Conservation (phyloP, 2,888 invertebrate species). For the Acanthopleura granulata region DNA sequence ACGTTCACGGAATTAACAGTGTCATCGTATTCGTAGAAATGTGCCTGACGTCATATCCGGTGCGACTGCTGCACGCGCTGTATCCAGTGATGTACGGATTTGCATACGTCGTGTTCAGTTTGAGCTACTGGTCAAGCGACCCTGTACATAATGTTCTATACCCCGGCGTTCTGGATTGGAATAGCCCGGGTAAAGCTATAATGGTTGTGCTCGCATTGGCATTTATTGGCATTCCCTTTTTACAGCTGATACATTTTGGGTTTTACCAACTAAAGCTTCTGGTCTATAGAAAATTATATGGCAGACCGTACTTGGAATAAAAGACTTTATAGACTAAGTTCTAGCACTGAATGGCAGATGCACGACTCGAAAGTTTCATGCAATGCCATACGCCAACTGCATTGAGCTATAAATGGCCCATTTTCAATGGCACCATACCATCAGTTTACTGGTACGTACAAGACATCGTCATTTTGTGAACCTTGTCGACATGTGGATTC, state of each 20-base stretch:
- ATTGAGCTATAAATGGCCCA: no score
- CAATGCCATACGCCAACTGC: no score
- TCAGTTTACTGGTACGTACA: no score
- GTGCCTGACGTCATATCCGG: slow-evolving; percentile 45
- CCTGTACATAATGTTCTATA: slow-evolving; percentile 56
- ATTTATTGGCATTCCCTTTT: slow-evolving; percentile 37
- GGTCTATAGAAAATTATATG: slow-evolving; percentile 25
- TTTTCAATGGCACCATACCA: no score
- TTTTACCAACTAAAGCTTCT: slow-evolving; percentile 39
- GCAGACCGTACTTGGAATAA: slow-evolving; percentile 23
- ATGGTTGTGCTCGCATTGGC: slow-evolving; percentile 34
- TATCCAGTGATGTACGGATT: slow-evolving; percentile 46
- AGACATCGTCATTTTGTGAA: no score
- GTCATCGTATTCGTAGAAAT: slow-evolving; percentile 48
- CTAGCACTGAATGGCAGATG: no score
- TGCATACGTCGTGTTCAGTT: slow-evolving; percentile 45
- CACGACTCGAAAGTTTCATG: no score
- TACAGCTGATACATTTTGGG: slow-evolving; percentile 45
- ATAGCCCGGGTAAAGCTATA: slow-evolving; percentile 42
- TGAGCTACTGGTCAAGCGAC: slow-evolving; percentile 54
- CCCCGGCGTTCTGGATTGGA: slow-evolving; percentile 60
- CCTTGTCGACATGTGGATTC: no score
- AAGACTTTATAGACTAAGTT: neutral
- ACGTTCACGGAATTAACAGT: slow-evolving; percentile 52
- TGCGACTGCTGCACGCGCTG: slow-evolving; percentile 50